Base-by-base conservation (phyloP, 2,888 invertebrate genomes). In the Sesamia inferens region DNA sequence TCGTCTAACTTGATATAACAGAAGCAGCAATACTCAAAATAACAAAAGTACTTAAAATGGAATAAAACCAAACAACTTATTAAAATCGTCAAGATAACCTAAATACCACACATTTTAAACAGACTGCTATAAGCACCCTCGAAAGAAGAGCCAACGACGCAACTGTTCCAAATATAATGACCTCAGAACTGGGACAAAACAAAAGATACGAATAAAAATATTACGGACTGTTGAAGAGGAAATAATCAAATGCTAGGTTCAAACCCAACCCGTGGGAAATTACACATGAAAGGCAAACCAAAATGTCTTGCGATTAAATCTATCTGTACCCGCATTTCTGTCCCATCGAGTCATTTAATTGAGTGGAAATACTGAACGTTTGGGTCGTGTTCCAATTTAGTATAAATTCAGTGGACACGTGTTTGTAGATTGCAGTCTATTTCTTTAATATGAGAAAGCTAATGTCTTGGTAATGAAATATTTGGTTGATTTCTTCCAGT, bases 221-320 rank as follows among this genome's bases (percentile, higher is more conserved):
- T 81, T 74, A 81, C 51, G 75, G 76, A 72, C 85, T 86, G 88
- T 87, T 88, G 87, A 86, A 88, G 83, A 83, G 88, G 87, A 89
- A 90, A 87, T 89, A 90, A 92, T 90, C 86, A 88, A 85, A 86
- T 87, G 85, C 79, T 82, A 82, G 87, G 87, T 83, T 81, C 76
- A 76, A 78, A 82, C 84, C 87, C 87, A 88, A 85, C 89, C 89
- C 86, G 88, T 88, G 88, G 90, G 91, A 92, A 92, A 92, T 92
- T 92, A 93, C 93, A 93, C 92, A 92, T 92, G 91, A 92, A 92
- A 91, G 91, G 88, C 88, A 88, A 89, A 88, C 89, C 91, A 83
- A 90, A 93, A 92, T 92, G 91, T 92, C 92, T 92, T 91, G 89
- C 92, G 93, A 94, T 93, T 94, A 93, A 93, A 93, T 93, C 93